A percentile compares a stretch with the other conserved stretches of the same genome.
These are phyloP conservation scores for Chrysoperla carnea DNA, from an alignment of 1,140 invertebrate genomes.

Conservation along the genomic window DNA sequence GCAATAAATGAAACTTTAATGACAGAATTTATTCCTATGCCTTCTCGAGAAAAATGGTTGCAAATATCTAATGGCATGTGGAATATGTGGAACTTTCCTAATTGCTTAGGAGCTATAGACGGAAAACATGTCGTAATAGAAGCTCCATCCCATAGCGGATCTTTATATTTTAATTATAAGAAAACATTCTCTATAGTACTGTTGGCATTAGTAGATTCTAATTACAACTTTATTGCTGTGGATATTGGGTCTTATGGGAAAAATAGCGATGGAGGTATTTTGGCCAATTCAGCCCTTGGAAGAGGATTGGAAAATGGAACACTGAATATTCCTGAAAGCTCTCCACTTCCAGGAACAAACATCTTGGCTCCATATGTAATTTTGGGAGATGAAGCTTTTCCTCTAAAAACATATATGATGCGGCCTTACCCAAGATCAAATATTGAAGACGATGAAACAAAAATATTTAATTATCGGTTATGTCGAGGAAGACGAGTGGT, in stretches of 20 bases:
- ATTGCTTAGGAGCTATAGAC: not conserved
- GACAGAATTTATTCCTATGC: no score
- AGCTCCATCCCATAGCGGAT: slow-evolving; percentile 4
- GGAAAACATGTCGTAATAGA: not conserved
- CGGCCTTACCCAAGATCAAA: slow-evolving; percentile 21
- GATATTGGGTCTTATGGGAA: slow-evolving; percentile 17
- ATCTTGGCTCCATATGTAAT: no score
- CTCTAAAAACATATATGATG: slow-evolving; percentile 21
- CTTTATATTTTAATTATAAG: slow-evolving; percentile 10
- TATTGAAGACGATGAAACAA: slow-evolving; percentile 15
- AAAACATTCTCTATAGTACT: slow-evolving; percentile 7
- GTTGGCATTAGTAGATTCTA: slow-evolving; percentile 16
- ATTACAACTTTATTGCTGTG: slow-evolving; percentile 16
- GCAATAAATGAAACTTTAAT: no score
- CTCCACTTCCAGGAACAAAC: slow-evolving; percentile 3
- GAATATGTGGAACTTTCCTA: not conserved
- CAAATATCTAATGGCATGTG: no score
- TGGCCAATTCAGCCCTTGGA: slow-evolving; percentile 7
- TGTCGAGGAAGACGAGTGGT: slow-evolving; percentile 17
- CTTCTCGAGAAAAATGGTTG: no score
- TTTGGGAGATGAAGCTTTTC: slow-evolving; percentile 27
- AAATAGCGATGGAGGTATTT: slow-evolving; percentile 15
- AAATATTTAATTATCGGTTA: slow-evolving; percentile 27
- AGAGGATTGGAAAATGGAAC: slow-evolving; percentile 4
- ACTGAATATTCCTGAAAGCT: no score